Evolutionary conservation across 2,888 invertebrate species (phyloP), one percentile per base, ranked within the genome.

Genomic region (Tipula unca): DNA sequence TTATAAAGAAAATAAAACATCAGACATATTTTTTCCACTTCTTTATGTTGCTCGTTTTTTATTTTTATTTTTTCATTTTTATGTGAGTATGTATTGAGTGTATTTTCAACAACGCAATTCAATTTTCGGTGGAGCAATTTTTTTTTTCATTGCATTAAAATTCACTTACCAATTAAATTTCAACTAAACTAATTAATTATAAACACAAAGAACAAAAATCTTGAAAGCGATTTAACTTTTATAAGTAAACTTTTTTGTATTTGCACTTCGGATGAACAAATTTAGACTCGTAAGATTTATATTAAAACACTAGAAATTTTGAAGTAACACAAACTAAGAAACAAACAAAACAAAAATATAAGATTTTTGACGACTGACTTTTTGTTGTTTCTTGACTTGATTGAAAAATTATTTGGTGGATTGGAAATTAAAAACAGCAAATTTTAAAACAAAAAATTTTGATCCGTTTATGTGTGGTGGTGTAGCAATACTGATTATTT

Each of bases 271-370:
- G 25, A 25, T 69, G 69, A 25, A 25, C 5, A 69, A 69, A 69
- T 69, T 69, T 69, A 25, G 69, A 69, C 25, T 69, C 25, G n/a
- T 25, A 69, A 69, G 69, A 69, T 69, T 69, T 69, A 10, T 25
- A 69, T 25, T 69, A 69, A 10, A 69, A 69, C 69, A 69, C 69
- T 69, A 69, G 69, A 69, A 69, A 69, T 69, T 69, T 69, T 69
- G 69, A 69, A 69, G 69, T 69, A 69, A 25, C 69, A 69, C 69
- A 69, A 69, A 69, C 69, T 69, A 69, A 69, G 69, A 69, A 69
- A 69, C 69, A 69, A 69, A 69, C 69, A 69, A 69, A 69, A 69
- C 69, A 69, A 69, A 69, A 69, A 69, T 10, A 69, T 69, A 10
- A 20, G 25, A 69, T 6, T 69, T 69, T 25, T 69, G 69, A 69